These are phyloP conservation scores for Rallus limicola DNA, from an alignment of 2,113 vertebrate genomes.

Conservation along the genomic window DNA sequence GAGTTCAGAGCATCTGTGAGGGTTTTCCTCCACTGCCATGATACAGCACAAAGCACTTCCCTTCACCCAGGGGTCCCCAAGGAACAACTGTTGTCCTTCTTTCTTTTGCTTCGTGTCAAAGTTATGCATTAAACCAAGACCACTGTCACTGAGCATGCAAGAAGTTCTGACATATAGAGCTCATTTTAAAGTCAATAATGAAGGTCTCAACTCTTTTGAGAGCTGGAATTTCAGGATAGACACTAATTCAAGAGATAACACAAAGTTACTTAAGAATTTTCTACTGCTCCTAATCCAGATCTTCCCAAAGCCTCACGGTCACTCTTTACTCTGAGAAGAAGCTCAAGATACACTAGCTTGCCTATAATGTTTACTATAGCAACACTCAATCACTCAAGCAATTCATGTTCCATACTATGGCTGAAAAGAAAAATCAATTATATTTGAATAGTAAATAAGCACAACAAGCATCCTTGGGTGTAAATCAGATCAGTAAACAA, in stretches of 20 bases:
- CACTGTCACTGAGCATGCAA: background rate
- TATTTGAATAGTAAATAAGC: background rate
- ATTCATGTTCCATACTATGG: background rate
- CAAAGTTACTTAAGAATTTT: background rate
- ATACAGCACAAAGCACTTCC: background rate
- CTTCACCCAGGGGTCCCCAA: background rate
- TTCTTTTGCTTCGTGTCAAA: background rate
- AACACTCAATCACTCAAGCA: background rate
- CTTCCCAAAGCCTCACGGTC: background rate
- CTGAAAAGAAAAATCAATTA: background rate
- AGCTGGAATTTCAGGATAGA: background rate
- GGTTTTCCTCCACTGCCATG: background rate
- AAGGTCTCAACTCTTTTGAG: background rate
- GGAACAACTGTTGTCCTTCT: background rate
- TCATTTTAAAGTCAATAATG: background rate
- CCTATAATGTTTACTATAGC: background rate
- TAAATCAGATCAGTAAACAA: background rate
- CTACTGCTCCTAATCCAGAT: background rate
- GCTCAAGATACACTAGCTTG: background rate
- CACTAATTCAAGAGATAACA: background rate
- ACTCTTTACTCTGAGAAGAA: background rate
- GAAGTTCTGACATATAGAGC: background rate
- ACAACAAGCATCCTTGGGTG: background rate
- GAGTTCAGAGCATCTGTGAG: background rate
- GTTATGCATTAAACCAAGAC: background rate